Evolutionary conservation across 1,140 invertebrate species (phyloP), one percentile per base, ranked within the genome.

Genomic region (Thalassaphorura encarpata): DNA sequence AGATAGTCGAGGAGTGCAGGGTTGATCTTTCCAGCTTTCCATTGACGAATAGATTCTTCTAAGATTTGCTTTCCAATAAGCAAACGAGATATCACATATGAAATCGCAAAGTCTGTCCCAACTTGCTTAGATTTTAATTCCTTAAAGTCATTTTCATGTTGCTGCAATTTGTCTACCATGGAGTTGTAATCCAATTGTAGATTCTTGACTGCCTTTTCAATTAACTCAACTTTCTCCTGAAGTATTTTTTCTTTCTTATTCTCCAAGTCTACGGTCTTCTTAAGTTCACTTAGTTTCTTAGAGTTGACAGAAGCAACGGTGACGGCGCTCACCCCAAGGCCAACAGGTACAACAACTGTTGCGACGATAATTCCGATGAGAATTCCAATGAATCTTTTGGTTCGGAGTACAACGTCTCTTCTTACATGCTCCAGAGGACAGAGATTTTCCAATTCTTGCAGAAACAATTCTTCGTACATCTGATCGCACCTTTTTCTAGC

Each of bases 1-100:
- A 55, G 16, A 21, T 39, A 56, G n/a, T 60, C 58, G 5, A 60
- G 31, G 16, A 60, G 26, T 1, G 39, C 13, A 13, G 33, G 15
- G 16, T 48, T 15, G 2, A 60, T 16, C 23, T 60, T 60, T 11
- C 49, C 31, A 6, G 45, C 21, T 13, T 55, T 29, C 53, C 53
- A 55, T 2, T 26, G n/a, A 21, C 53, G 6, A 4, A 13, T 26
- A 5, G 58, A 19, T 21, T 60, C 58, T 29, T 13, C 2, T n/a
- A 60, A 42, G 23, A 55, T 55, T 29, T 36, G 18, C 15, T 23
- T 39, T 23, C n/a, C 52, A 1, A 33, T 33, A 4, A 55, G 15
- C 2, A 60, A 16, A 5, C 53, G 3, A 3, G 27, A 19, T 33
- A 53, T 60, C 2, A 60, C 23, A 18, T 55, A 55, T 1, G 58